phyloP scores from a whole-genome alignment of 2,797 vertebrate species.

The Pygocentrus nattereri region DNA sequence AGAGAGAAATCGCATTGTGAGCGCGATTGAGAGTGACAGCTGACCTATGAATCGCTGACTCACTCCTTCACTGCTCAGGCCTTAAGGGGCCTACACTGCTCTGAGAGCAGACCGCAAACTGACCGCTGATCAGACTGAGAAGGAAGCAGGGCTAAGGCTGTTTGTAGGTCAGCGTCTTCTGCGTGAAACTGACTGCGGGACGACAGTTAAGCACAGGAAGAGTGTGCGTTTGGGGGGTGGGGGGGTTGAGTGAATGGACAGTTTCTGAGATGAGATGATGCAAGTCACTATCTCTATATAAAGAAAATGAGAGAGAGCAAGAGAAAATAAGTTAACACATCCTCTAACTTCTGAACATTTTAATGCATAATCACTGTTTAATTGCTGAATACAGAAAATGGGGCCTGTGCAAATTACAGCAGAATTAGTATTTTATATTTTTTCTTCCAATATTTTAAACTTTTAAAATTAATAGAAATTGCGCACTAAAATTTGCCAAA shows the following conservation, averaged over 20 bases:
- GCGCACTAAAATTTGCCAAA: no score
- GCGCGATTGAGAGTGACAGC: constrained; percentile 80
- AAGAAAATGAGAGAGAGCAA: no score
- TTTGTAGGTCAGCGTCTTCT: constrained; percentile 41
- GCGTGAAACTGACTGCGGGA: constrained; percentile 34
- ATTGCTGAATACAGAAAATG: no score
- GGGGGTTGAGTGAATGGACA: constrained; percentile 1
- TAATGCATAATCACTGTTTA: no score
- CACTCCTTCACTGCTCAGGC: constrained; percentile 73
- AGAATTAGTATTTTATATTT: no score
- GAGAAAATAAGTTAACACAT: no score
- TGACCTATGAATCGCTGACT: constrained; percentile 84
- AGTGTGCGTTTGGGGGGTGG: neutral
- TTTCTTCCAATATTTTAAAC: no score
- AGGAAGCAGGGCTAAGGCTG: neutral
- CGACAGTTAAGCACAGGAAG: constrained; percentile 30
- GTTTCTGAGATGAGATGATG: constrained; percentile 26
- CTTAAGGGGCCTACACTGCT: constrained; percentile 8
- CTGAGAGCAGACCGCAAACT: constrained; percentile 18
- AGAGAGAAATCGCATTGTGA: constrained; percentile 70
- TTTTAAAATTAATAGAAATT: no score
- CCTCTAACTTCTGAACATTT: no score
- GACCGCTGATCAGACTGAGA: constrained; percentile 15
- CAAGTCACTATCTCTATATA: constrained; percentile 41
- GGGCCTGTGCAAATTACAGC: no score